Evolutionary conservation across 2,113 vertebrate genomes (phyloP), one percentile per base, ranked within the genome.

Genomic region (Columba janthina): DNA sequence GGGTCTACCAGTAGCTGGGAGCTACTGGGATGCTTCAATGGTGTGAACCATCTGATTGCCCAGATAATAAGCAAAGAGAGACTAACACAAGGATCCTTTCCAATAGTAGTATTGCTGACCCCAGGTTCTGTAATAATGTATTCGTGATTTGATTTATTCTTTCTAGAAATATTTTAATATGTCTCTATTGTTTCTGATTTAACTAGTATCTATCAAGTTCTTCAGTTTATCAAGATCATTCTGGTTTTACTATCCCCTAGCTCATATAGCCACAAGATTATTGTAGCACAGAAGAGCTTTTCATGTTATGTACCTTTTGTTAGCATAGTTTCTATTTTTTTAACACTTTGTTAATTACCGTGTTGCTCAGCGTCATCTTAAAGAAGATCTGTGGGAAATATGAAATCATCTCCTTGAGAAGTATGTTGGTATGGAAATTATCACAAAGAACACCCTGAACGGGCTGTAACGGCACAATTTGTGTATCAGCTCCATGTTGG

Each of bases 131-230:
- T 22, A 53, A 28, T 75, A 64, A 78, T 65, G 34, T 36, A 53
- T 36, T 78, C 79, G 53, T 91, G 66, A 79, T 94, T 94, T 66
- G 84, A 87, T 91, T 94, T 88, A n/a, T 79, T 70, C 91, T 79
- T 91, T 58, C 77, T 89, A 82, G 89, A 93, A 72, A 61, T 61
- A 75, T 94, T 78, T 91, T 51, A 74, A 67, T 31, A 48, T n/a
- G 60, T 65, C 83, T 93, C 58, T 60, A 71, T 89, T 86, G 34
- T 72, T 67, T 85, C 61, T 78, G 62, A 82, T 96, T 81, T 54
- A 69, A 85, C 91, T 87, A 78, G 75, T 91, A 58, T 88, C 61
- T 67, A 2, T 51, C 48, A 74, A 87, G 31, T 36, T 61, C 34
- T 85, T 76, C 73, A 67, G 16, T 56, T 90, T 51, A 26, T 84